phyloP scores from a whole-genome alignment of 2,797 vertebrate genomes.

The Brachyrhaphis roseni region DNA sequence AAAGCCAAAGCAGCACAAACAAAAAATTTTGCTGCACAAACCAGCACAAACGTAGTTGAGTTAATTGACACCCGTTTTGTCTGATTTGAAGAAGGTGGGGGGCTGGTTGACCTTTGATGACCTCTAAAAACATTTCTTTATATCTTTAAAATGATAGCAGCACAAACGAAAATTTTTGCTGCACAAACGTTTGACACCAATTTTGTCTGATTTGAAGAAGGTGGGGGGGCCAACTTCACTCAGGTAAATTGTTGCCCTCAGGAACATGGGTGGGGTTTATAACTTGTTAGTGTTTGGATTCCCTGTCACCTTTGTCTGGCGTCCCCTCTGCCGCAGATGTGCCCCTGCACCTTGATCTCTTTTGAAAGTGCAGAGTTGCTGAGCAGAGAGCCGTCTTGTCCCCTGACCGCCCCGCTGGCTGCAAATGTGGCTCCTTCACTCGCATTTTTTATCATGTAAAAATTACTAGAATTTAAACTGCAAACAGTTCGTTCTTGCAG shows the following conservation, averaged over 20 bases:
- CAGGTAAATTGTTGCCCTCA: background rate
- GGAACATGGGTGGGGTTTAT: background rate
- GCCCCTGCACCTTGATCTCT: background rate
- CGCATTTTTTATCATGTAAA: background rate
- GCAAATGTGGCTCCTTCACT: background rate
- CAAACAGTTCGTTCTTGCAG: background rate
- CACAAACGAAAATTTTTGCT: no score
- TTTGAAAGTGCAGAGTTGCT: background rate
- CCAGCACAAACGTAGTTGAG: no score
- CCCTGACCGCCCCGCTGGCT: background rate
- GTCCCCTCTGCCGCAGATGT: background rate
- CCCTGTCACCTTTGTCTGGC: background rate
- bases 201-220: no score
- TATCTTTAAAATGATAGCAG: no score
- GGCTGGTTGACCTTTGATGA: no score
- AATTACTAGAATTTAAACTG: background rate
- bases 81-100: no score
- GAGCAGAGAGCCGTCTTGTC: background rate
- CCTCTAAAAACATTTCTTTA: no score
- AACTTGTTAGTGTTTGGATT: background rate
- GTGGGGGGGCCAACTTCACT: no score
- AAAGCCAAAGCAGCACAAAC: no score
- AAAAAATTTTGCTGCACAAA: no score
- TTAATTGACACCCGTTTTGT: no score
- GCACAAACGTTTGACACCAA: no score